Percentiles rank a stretch among this genome's conserved stretches.
These are phyloP conservation scores for Cyanoderma ruficeps DNA, from an alignment of 2,113 vertebrate genomes.

Conservation along the genomic window DNA sequence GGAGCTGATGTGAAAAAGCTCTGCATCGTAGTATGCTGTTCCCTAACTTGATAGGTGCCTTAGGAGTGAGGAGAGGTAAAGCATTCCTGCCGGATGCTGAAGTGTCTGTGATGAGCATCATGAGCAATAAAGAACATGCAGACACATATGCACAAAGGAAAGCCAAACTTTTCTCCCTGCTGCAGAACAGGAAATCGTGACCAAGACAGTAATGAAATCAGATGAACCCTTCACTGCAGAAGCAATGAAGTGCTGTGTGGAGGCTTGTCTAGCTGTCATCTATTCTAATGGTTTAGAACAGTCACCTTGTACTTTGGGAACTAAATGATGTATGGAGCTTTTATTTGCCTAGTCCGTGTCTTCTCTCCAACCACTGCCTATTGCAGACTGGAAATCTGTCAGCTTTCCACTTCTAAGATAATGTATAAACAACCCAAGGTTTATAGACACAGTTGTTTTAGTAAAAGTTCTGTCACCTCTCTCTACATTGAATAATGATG, in stretches of 20 bases:
- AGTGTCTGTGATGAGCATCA: background rate
- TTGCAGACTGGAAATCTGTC: background rate
- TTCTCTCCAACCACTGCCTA: background rate
- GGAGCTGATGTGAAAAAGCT: background rate
- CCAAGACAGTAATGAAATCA: background rate
- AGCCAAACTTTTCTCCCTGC: background rate
- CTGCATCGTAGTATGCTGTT: background rate
- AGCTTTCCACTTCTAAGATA: background rate
- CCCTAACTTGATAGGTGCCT: background rate
- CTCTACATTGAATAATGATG: background rate
- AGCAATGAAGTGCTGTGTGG: background rate
- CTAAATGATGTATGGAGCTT: constrained; percentile 9
- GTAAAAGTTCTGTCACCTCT: background rate
- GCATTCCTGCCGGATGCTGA: background rate
- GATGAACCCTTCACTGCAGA: constrained; percentile 9
- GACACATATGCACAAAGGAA: background rate
- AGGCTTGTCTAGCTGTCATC: background rate
- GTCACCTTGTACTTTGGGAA: background rate
- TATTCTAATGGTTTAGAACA: background rate
- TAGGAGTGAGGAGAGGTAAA: background rate
- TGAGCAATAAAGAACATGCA: background rate
- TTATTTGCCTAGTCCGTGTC: background rate
- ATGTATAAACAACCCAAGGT: background rate
- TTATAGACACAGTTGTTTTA: background rate
- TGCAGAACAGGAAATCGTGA: background rate